Evolutionary conservation across 2,797 vertebrate genomes (phyloP).

Genomic region (Synanceia verrucosa): DNA sequence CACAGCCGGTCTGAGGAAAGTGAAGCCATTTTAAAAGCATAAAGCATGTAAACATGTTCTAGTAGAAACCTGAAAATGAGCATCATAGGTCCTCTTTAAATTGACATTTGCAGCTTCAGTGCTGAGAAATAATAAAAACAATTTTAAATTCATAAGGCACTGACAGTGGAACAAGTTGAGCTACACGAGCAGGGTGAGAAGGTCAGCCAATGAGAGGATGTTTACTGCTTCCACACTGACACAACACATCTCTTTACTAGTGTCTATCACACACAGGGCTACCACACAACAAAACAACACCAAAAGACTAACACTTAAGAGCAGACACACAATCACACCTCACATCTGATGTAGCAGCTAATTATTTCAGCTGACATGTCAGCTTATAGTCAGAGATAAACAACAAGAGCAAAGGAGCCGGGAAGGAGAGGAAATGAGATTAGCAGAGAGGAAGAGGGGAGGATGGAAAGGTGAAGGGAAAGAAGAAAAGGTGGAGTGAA

Average conservation of each 20-base stretch:
- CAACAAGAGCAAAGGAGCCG: background rate
- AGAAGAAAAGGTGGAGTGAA: background rate
- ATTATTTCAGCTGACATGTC: constrained; percentile 16
- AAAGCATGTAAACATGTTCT: no score
- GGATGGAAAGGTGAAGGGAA: background rate
- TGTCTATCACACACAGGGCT: background rate
- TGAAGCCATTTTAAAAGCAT: no score
- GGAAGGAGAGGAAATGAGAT: background rate
- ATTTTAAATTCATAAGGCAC: background rate
- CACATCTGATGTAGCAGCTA: background rate
- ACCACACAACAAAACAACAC: background rate
- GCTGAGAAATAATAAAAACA: background rate
- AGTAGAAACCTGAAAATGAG: no score
- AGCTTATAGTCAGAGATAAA: background rate
- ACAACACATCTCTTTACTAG: background rate
- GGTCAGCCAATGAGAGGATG: background rate
- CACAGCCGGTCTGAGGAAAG: no score
- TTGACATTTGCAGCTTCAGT: background rate
- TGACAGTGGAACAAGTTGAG: background rate
- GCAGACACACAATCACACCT: background rate
- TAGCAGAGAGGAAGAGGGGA: background rate
- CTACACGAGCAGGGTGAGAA: background rate
- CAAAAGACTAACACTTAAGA: background rate
- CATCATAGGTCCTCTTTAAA: no score
- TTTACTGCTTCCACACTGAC: background rate